Evolutionary conservation across 2,113 vertebrate species (phyloP).

Genomic region (Trichechus manatus): DNA sequence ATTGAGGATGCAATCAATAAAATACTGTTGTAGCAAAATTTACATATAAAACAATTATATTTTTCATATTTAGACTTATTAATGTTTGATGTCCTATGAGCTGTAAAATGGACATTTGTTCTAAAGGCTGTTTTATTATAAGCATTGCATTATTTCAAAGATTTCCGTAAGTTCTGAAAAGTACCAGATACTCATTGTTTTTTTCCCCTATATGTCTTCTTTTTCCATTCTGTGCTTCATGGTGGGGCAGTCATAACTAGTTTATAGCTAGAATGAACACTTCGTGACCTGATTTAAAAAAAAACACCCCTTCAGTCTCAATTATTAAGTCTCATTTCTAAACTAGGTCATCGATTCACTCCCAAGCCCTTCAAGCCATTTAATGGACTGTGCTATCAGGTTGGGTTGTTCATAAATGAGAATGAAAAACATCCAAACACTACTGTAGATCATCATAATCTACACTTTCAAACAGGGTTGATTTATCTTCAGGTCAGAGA

Average conservation of each 20-base stretch:
- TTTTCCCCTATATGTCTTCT: neutral
- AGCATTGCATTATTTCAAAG: neutral
- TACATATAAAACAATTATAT: conserved; percentile 66
- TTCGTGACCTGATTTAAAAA: conserved; percentile 25
- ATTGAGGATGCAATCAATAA: conserved; percentile 72
- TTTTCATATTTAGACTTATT: neutral
- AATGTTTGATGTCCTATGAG: neutral
- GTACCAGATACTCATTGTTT: neutral
- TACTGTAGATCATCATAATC: neutral
- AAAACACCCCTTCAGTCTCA: neutral
- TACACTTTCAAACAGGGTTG: neutral
- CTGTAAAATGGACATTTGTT: conserved; percentile 63
- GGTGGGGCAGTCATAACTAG: neutral
- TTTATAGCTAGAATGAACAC: conserved; percentile 51
- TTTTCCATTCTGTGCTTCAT: conserved; percentile 21
- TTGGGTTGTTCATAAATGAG: neutral
- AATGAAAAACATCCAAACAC: neutral
- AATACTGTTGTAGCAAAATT: conserved; percentile 71
- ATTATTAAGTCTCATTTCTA: conserved; percentile 1
- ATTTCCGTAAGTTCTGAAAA: neutral
- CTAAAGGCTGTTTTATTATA: neutral
- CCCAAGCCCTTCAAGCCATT: neutral
- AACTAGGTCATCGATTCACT: conserved; percentile 8
- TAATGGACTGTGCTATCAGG: neutral
- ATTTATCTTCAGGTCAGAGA: neutral